Evolutionary conservation across 2,113 vertebrate genomes (phyloP).

Genomic region (Toxostoma redivivum): DNA sequence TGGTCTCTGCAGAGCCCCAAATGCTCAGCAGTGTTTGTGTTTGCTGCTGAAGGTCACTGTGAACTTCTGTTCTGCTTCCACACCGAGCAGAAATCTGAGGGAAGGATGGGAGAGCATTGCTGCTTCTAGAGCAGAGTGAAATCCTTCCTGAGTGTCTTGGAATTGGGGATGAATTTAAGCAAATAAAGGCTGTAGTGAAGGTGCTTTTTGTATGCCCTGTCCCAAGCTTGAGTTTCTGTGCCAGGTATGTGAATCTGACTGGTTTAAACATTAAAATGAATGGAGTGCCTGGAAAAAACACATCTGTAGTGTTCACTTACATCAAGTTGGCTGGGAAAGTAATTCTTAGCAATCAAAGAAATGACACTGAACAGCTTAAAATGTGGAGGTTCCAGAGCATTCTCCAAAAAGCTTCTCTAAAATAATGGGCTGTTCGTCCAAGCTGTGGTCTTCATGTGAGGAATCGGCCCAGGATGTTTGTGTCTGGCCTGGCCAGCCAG

Average conservation of each 20-base stretch:
- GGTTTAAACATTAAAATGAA: not conserved
- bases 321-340: not conserved
- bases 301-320: accelerated
- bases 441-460: accelerated
- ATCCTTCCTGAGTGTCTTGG: not conserved
- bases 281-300: not conserved
- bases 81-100: not conserved
- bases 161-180: not conserved
- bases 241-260: not conserved
- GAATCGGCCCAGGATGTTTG: not conserved
- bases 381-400: not conserved
- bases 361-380: not conserved
- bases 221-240: not conserved
- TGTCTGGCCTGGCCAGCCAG: not conserved
- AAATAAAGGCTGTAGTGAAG: not conserved
- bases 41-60: not conserved
- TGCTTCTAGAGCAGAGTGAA: not conserved
- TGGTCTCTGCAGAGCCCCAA: not conserved
- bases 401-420: not conserved
- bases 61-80: not conserved
- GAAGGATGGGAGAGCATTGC: not conserved
- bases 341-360: not conserved
- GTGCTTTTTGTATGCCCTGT: not conserved
- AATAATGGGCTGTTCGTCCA: not conserved
- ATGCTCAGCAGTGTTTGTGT: not conserved